Conservation (phyloP, 1,140 invertebrate genomes). For the Papilio aristodemus region DNA sequence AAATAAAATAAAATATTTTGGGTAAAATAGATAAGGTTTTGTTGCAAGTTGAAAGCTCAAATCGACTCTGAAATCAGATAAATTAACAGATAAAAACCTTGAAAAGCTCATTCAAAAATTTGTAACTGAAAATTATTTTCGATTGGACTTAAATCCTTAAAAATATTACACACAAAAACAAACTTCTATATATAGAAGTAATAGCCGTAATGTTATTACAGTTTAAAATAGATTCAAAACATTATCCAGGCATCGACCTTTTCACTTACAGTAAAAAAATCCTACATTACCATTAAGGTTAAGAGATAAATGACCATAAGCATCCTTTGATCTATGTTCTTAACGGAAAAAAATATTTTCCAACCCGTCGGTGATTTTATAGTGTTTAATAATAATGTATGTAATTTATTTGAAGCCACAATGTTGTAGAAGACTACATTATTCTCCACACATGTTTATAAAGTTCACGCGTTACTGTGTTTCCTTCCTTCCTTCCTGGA, state of each 20-base stretch:
- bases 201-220: slow-evolving; percentile 4
- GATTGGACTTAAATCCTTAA: not conserved
- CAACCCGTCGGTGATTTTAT: not conserved
- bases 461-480: too few relatives aligned
- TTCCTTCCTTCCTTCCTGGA: too few relatives aligned
- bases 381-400: not conserved
- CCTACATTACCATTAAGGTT: slow-evolving; percentile 52
- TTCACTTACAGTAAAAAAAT: not conserved
- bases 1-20: too few relatives aligned
- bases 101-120: too few relatives aligned
- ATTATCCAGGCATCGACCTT: slow-evolving; percentile 16
- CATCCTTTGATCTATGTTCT: not conserved
- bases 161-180: not conserved
- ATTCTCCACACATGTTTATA: too few relatives aligned
- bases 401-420: not conserved
- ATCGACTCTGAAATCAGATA: too few relatives aligned
- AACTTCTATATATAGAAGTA: not conserved
- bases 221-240: slow-evolving; percentile 10
- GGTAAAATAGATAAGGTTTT: too few relatives aligned
- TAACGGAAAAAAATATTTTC: not conserved
- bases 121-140: too few relatives aligned
- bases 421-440: not conserved
- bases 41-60: too few relatives aligned
- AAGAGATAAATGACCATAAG: not conserved
- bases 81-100: too few relatives aligned